A percentile compares a stretch with the other conserved stretches of the same genome.
Conservation (phyloP, 2,797 vertebrate species). For the Bradypodion pumilum region DNA sequence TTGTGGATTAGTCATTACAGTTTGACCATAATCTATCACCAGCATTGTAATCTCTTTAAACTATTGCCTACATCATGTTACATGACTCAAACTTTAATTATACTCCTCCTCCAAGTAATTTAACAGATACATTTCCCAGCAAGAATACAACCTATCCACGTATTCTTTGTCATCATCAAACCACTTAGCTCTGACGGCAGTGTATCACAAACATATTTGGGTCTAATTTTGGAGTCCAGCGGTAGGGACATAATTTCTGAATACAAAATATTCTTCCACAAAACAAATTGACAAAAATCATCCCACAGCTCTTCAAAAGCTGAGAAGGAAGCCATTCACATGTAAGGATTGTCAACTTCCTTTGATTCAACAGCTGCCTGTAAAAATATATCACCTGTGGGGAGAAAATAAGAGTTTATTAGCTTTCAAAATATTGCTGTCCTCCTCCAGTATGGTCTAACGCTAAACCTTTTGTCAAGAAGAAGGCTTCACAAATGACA, state of each 20-base stretch:
- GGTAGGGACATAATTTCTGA: conserved; percentile 1
- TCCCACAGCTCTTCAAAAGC: conserved; percentile 31
- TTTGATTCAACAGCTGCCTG: conserved; percentile 11
- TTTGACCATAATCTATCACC: conserved; percentile 33
- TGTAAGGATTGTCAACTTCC: conserved; percentile 3
- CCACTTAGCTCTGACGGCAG: neutral
- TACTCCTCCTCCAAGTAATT: conserved; percentile 8
- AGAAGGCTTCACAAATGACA: neutral
- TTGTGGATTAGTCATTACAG: neutral
- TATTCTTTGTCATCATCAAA: conserved; percentile 27
- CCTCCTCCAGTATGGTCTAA: neutral
- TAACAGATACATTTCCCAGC: conserved; percentile 4
- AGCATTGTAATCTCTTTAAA: conserved; percentile 33
- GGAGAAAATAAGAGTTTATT: neutral
- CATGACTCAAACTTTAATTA: conserved; percentile 29
- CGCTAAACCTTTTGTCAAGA: neutral
- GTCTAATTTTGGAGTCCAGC: conserved; percentile 13
- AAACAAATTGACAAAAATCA: neutral
- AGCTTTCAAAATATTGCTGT: conserved; percentile 4
- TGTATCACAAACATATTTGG: conserved; percentile 2
- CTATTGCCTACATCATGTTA: conserved; percentile 10
- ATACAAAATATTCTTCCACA: conserved; percentile 1
- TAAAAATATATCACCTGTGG: neutral
- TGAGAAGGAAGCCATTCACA: neutral
- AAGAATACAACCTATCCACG: conserved; percentile 12